phyloP scores from a whole-genome alignment of 2,113 vertebrate species.

The Lepus timidus region DNA sequence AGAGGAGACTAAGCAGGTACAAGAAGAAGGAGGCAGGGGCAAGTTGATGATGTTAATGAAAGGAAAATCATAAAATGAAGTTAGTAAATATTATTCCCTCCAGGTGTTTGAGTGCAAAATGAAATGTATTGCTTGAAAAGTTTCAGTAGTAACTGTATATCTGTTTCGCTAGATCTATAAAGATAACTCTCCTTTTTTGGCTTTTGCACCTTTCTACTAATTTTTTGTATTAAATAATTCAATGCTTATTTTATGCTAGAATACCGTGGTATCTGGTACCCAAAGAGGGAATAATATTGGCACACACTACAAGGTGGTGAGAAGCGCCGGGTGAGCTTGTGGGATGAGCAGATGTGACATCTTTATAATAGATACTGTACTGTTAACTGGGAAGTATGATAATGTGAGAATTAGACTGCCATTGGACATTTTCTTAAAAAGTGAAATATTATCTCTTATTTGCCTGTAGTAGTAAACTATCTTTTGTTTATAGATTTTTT shows the following conservation, averaged over 20 bases:
- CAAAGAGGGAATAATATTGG: slow-evolving; percentile 71
- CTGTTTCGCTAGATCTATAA: slow-evolving; percentile 10
- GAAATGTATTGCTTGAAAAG: background rate
- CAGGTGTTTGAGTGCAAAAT: slow-evolving; percentile 4
- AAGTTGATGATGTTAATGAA: slow-evolving; percentile 49
- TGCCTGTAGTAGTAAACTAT: background rate
- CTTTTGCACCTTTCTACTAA: background rate
- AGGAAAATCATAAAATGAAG: slow-evolving; percentile 63
- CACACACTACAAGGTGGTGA: background rate
- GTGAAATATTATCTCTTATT: slow-evolving; percentile 11
- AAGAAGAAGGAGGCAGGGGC: background rate
- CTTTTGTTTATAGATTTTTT: slow-evolving; percentile 36
- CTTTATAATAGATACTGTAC: slow-evolving; percentile 58
- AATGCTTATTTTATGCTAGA: slow-evolving; percentile 17
- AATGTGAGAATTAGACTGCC: background rate
- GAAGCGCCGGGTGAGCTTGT: background rate
- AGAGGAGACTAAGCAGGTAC: slow-evolving; percentile 49
- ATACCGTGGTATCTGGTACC: background rate
- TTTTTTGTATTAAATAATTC: slow-evolving; percentile 51
- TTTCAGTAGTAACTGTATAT: slow-evolving; percentile 53
- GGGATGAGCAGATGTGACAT: background rate
- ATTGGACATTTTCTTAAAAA: slow-evolving; percentile 3
- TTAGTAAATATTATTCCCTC: slow-evolving; percentile 73
- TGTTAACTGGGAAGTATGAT: background rate
- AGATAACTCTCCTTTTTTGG: background rate